Evolutionary conservation across 2,113 vertebrate species (phyloP).

Genomic region (Neoarius graeffei): DNA sequence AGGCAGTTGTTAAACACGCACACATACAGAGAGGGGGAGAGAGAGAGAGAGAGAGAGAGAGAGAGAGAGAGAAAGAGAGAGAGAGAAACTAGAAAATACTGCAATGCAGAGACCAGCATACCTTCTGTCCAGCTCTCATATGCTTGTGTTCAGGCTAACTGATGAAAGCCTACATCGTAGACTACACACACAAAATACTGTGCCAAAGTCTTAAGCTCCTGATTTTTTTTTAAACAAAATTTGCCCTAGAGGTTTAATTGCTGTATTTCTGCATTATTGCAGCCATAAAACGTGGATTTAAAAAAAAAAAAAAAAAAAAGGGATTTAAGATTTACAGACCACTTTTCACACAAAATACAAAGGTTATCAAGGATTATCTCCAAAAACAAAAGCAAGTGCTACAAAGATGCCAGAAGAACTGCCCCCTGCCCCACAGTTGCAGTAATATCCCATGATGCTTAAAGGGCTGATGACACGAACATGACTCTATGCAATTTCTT

Average conservation of each 20-base stretch:
- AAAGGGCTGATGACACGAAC: too few species aligned
- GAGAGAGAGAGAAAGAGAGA: slow-evolving; percentile 19
- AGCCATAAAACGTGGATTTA: not conserved
- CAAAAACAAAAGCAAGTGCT: too few species aligned
- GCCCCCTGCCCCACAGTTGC: too few species aligned
- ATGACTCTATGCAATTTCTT: too few species aligned
- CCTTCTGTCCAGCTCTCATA: slow-evolving; percentile 18
- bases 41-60: slow-evolving; percentile 13
- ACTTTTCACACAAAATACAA: too few species aligned
- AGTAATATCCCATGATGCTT: too few species aligned
- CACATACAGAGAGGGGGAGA: slow-evolving; percentile 1
- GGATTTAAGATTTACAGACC: too few species aligned
- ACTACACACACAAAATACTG: not conserved
- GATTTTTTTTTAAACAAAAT: not conserved
- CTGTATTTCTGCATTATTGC: not conserved
- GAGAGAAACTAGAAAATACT: slow-evolving; percentile 2
- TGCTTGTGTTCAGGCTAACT: not conserved
- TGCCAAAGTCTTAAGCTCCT: not conserved
- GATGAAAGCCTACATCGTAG: not conserved
- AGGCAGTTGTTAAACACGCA: not conserved
- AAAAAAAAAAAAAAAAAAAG: not conserved
- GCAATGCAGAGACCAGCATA: slow-evolving; percentile 42
- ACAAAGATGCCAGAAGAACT: too few species aligned
- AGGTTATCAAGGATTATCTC: too few species aligned
- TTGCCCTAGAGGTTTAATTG: not conserved